Evolutionary conservation across 2,113 vertebrate species (phyloP).

Genomic region (Cacatua alba): DNA sequence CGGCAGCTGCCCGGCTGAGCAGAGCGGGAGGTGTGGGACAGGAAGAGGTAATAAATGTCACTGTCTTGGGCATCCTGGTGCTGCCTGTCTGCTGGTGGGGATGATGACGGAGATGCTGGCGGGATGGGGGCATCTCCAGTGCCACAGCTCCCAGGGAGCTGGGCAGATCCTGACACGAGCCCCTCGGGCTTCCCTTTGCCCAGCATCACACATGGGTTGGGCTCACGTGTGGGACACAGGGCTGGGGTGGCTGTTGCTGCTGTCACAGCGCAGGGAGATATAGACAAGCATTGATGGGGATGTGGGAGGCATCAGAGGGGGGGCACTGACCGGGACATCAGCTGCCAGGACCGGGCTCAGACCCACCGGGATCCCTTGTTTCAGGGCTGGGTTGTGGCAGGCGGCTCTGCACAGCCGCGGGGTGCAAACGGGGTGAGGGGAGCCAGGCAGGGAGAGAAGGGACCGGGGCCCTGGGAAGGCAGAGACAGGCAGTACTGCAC

Average conservation of each 20-base stretch:
- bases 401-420: fast-evolving
- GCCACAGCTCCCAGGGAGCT: neutral
- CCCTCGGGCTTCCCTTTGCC: neutral
- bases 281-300: neutral
- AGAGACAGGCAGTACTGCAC: neutral
- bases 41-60: neutral
- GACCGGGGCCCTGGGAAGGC: neutral
- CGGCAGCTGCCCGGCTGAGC: fast-evolving
- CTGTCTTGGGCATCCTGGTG: neutral
- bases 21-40: fast-evolving
- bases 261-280: fast-evolving
- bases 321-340: fast-evolving
- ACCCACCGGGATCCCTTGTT: fast-evolving
- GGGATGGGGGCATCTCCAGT: neutral
- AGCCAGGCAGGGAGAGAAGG: no score
- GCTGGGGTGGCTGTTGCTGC: neutral
- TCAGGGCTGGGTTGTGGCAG: fast-evolving
- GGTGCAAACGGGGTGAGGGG: fast-evolving
- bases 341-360: fast-evolving
- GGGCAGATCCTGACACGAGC: neutral
- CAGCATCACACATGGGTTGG: fast-evolving
- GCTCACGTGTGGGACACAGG: fast-evolving
- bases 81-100: neutral
- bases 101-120: neutral
- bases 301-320: fast-evolving